Evolutionary conservation across 2,888 invertebrate genomes (phyloP), one percentile per base, ranked within the genome.

Genomic region (Argyresthia albistria): DNA sequence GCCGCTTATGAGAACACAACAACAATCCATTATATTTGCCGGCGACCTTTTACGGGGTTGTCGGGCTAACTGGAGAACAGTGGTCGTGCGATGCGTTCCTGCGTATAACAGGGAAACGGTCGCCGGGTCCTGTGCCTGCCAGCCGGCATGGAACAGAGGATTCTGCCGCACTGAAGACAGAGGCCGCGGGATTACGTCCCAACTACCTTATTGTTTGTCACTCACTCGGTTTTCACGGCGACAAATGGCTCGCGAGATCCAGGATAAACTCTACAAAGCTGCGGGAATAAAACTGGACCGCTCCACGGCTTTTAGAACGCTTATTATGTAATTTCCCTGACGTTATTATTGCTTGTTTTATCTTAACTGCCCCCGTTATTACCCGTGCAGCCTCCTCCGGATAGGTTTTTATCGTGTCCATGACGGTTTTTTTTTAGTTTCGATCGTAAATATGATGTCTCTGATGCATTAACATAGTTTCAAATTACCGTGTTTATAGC

Each of bases 1-100:
- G 58, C 46, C 12, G 73, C 76, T 82, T 82, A 81, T 80, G 84
- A 83, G 78, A 73, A 80, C 77, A 83, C 81, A 83, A 84, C 83
- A 82, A 83, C 80, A 75, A 73, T 73, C 73, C 76, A 79, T 82
- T 83, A 83, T 80, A 80, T 78, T 75, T 74, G 64, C 69, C 57
- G 59, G 58, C 65, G 65, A 67, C 76, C 82, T 78, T 80, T 79
- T 80, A 81, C 71, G 76, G 80, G 67, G 63, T 59, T 37, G 56
- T 59, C 71, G 71, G 70, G 70, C 70, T 73, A 73, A 69, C 53
- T 52, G 53, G 55, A 9, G 1, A 45, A 45, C 45, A 47, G 47
- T 47, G 14, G 14, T 14, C 45, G 45, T 15, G 39, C 37, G 36
- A 35, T n/a, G n/a, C n/a, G n/a, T n/a, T n/a, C n/a, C 25, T 6